phyloP scores from a whole-genome alignment of 2,797 vertebrate genomes.

The Chlorospingus flavigularis region DNA sequence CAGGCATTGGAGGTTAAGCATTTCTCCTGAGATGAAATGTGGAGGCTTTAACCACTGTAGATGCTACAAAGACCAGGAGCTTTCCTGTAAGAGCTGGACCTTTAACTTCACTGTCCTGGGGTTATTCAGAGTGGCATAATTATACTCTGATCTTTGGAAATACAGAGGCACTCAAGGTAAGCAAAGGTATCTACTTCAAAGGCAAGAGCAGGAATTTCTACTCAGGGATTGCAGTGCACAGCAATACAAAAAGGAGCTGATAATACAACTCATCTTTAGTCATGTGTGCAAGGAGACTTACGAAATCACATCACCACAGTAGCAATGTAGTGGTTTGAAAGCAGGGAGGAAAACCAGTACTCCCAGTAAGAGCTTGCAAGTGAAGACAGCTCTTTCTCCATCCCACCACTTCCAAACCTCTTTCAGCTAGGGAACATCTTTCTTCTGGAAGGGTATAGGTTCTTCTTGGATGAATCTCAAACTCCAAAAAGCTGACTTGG shows the following conservation, averaged over 20 bases:
- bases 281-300: not conserved
- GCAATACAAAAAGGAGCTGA: not conserved
- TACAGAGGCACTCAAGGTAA: not conserved
- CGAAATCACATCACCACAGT: not conserved
- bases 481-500: not conserved
- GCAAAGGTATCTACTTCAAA: conserved; percentile 50
- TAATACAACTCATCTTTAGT: not conserved
- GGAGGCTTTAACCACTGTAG: not conserved
- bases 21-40: not conserved
- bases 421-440: not conserved
- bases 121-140: conserved; percentile 1
- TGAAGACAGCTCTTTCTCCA: not conserved
- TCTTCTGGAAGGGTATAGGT: not conserved
- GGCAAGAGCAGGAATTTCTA: conserved; percentile 14
- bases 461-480: not conserved
- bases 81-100: not conserved
- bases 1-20: not conserved
- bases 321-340: not conserved
- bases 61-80: not conserved
- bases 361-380: not conserved
- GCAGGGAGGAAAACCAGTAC: not conserved
- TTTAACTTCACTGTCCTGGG: not conserved
- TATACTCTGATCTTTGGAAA: not conserved
- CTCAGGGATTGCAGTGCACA: not conserved
- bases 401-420: not conserved